phyloP scores from a whole-genome alignment of 2,113 vertebrate species.

The Suncus etruscus region DNA sequence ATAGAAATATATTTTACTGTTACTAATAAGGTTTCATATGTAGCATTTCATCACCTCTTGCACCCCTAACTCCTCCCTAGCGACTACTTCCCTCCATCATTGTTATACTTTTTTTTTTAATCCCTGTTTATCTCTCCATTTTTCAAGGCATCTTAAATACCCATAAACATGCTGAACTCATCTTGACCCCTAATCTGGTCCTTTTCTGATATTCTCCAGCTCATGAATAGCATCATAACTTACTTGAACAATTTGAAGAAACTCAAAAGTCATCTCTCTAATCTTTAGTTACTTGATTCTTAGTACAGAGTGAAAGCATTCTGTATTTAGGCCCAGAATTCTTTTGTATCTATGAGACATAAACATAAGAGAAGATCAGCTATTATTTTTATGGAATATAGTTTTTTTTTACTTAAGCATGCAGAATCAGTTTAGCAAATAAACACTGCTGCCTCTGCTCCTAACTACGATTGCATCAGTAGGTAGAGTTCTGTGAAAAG shows the following conservation, averaged over 20 bases:
- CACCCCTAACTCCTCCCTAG: too few species aligned
- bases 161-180: not conserved
- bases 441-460: not conserved
- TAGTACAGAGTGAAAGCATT: not conserved
- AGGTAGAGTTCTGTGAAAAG: not conserved
- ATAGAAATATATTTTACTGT: too few species aligned
- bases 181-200: not conserved
- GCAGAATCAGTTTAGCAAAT: constrained; percentile 19
- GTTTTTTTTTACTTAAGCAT: constrained; percentile 8
- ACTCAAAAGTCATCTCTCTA: not conserved
- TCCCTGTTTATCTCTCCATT: not conserved
- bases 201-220: not conserved
- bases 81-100: too few species aligned
- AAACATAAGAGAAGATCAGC: constrained; percentile 43
- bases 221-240: not conserved
- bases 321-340: constrained; percentile 21
- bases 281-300: not conserved
- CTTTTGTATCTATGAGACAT: not conserved
- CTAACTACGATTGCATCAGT: not conserved
- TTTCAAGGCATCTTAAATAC: not conserved
- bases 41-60: too few species aligned
- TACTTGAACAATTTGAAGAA: constrained; percentile 14
- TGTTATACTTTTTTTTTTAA: too few species aligned
- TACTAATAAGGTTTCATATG: too few species aligned
- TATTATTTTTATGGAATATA: not conserved